Conservation (phyloP, 1,140 invertebrate species). For the Bombus sibiricus region DNA sequence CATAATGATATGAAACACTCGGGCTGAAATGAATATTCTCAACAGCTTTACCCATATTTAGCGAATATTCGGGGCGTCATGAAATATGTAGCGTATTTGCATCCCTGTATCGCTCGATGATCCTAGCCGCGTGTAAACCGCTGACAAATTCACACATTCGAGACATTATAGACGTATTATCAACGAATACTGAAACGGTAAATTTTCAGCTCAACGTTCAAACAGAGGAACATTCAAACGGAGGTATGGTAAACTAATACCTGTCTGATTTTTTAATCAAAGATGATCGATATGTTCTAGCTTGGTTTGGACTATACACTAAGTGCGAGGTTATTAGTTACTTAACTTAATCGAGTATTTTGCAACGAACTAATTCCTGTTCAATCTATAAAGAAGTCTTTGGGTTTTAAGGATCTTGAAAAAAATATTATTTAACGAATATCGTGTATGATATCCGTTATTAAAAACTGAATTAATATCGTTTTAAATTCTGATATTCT, state of each 20-base stretch:
- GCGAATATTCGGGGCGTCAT: constrained; percentile 41
- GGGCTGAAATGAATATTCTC: constrained; percentile 41
- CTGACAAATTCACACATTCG: constrained; percentile 32
- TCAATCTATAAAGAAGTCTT: too few species aligned
- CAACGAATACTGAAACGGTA: background rate
- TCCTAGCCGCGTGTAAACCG: constrained; percentile 37
- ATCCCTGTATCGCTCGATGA: constrained; percentile 28
- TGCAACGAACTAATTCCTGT: too few species aligned
- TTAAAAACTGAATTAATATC: background rate
- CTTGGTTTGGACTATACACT: too few species aligned
- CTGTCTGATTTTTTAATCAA: background rate
- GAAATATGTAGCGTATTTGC: constrained; percentile 51
- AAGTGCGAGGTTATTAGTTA: too few species aligned
- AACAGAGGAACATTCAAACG: background rate
- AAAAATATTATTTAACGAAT: too few species aligned
- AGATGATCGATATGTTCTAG: background rate
- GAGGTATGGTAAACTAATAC: background rate
- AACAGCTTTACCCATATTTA: constrained; percentile 54
- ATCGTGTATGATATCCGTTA: background rate
- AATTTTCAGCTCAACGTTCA: background rate
- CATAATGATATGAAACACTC: constrained; percentile 39
- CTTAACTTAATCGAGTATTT: too few species aligned
- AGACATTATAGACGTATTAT: constrained; percentile 7
- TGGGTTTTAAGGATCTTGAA: too few species aligned
- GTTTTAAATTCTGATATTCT: background rate